These are phyloP conservation scores for Scaptodrosophila latifasciaeformis DNA, from an alignment of 2,888 invertebrate species.

Conservation along the genomic window DNA sequence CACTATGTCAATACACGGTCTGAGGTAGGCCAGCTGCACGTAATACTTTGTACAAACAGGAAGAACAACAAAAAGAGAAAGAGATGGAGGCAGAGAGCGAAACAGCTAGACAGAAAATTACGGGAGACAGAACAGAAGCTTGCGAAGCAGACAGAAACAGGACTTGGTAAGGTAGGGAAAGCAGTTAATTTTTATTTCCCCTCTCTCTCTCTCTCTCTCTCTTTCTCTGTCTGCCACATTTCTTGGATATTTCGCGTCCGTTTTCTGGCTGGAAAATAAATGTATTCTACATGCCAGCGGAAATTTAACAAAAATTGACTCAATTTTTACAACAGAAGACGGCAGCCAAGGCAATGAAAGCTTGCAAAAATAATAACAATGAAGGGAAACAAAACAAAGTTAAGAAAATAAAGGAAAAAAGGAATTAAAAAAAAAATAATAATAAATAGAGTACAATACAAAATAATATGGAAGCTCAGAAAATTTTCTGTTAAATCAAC, in stretches of 20 bases:
- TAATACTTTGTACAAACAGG: conserved; percentile 26
- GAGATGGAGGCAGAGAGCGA: too few species aligned
- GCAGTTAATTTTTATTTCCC: neutral
- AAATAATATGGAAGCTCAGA: too few species aligned
- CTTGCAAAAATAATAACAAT: too few species aligned
- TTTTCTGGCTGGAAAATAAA: conserved; percentile 31
- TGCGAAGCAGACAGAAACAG: neutral
- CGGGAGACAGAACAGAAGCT: conserved; percentile 1
- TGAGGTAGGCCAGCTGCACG: conserved; percentile 25
- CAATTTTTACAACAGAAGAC: conserved; percentile 57
- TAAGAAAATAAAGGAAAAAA: too few species aligned
- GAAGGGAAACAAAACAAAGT: too few species aligned
- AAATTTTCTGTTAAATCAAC: too few species aligned
- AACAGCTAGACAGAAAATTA: neutral
- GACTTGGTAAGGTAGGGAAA: too few species aligned
- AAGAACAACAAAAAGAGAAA: too few species aligned
- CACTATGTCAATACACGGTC: conserved; percentile 16
- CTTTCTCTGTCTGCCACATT: too few species aligned
- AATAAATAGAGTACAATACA: too few species aligned
- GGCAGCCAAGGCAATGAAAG: neutral
- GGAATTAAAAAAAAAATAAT: too few species aligned
- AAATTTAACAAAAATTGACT: conserved; percentile 68
- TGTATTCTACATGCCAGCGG: conserved; percentile 45
- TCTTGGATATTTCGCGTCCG: conserved; percentile 21
- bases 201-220: neutral